These are phyloP conservation scores for Aix galericulata DNA, from an alignment of 2,113 vertebrate species.

Conservation along the genomic window DNA sequence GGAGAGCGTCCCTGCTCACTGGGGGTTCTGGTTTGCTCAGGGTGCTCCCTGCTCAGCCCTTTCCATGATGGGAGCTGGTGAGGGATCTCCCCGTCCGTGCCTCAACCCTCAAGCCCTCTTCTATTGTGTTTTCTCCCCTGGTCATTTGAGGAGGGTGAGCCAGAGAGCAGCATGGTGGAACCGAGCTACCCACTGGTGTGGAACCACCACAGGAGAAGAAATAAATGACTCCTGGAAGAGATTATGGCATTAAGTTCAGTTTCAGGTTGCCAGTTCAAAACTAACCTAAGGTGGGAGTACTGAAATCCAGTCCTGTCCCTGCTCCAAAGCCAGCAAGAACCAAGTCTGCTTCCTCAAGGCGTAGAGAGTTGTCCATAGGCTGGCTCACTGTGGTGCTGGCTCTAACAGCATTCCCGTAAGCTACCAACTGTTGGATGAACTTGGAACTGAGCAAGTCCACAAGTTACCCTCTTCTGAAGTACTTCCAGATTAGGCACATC, in stretches of 20 bases:
- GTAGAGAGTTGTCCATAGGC: background rate
- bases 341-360: background rate
- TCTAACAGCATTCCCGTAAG: rapidly evolving
- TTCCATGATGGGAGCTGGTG: too few relatives aligned
- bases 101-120: too few relatives aligned
- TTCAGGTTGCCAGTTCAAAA: constrained; percentile 26
- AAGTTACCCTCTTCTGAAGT: background rate
- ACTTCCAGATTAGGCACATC: background rate
- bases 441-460: background rate
- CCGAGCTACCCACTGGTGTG: too few relatives aligned
- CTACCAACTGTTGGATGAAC: background rate
- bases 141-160: too few relatives aligned
- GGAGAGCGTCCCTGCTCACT: too few relatives aligned
- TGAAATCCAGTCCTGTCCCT: background rate
- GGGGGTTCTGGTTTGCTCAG: too few relatives aligned
- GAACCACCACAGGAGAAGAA: background rate
- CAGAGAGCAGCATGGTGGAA: too few relatives aligned
- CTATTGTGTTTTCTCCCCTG: too few relatives aligned
- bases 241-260: constrained; percentile 1
- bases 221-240: constrained; percentile 36
- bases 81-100: too few relatives aligned
- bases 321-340: background rate
- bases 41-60: too few relatives aligned
- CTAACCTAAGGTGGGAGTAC: background rate
- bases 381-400: background rate